Conservation (phyloP, 2,797 vertebrate species). For the Acanthurus leucopareius region DNA sequence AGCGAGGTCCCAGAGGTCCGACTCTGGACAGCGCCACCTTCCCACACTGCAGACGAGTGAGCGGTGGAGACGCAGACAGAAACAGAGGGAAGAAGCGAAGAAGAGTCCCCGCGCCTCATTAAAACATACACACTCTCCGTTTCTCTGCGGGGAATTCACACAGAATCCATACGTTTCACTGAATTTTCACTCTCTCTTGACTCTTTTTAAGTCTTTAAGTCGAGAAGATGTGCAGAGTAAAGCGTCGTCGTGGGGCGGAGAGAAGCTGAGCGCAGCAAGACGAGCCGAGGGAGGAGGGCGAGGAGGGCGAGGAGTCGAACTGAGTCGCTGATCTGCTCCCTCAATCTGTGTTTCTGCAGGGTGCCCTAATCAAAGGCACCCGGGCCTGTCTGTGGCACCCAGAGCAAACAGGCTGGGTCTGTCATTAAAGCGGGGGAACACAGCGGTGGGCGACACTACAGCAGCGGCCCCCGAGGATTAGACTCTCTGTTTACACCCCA, state of each 20-base stretch:
- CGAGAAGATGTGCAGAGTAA: slow-evolving; percentile 70
- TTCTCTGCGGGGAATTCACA: slow-evolving; percentile 69
- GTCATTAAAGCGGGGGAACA: slow-evolving; percentile 76
- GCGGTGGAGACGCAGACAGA: slow-evolving; percentile 46
- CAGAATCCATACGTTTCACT: slow-evolving; percentile 73
- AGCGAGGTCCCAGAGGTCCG: slow-evolving; percentile 68
- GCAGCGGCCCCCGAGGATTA: slow-evolving; percentile 74
- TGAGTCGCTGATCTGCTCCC: slow-evolving; percentile 71
- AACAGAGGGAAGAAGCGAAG: slow-evolving; percentile 39
- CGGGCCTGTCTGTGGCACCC: slow-evolving; percentile 70
- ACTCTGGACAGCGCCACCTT: slow-evolving; percentile 71
- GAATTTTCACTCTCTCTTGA: slow-evolving; percentile 67
- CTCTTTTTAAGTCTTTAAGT: slow-evolving; percentile 79
- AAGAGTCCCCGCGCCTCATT: slow-evolving; percentile 65
- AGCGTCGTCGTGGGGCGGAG: slow-evolving; percentile 66
- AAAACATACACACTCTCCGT: slow-evolving; percentile 70
- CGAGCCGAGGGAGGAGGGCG: slow-evolving; percentile 39
- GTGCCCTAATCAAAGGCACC: slow-evolving; percentile 80
- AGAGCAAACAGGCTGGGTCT: slow-evolving; percentile 71
- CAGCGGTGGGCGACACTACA: slow-evolving; percentile 75
- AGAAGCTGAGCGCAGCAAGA: slow-evolving; percentile 73
- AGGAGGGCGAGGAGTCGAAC: slow-evolving; percentile 10
- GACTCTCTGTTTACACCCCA: slow-evolving; percentile 78
- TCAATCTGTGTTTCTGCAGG: slow-evolving; percentile 79
- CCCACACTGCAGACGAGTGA: slow-evolving; percentile 43